Evolutionary conservation across 1,140 invertebrate species (phyloP), one percentile per base, ranked within the genome.

Genomic region (Musca domestica): DNA sequence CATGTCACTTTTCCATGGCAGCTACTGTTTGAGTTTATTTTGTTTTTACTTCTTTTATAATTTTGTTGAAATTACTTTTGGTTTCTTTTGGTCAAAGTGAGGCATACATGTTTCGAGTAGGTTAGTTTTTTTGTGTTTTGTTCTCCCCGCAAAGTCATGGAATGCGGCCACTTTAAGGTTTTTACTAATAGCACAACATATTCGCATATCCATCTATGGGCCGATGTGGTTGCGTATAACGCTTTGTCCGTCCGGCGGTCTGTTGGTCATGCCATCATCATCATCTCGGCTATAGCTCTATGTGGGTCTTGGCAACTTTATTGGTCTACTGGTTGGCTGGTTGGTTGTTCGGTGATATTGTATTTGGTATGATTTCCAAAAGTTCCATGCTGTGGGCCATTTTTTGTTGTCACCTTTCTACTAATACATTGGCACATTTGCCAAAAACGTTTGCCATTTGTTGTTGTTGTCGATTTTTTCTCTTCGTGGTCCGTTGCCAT

Each of bases 91-190:
- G 14, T 4, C 52, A 34, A 34, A 34, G 20, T 19, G n/a, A 51
- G 6, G 48, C 9, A 51, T 51, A 51, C 17, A 20, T 9, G 20
- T 48, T 48, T n/a, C 47, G 47, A 15, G 17, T 17, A 9, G 17
- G 9, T n/a, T 25, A 25, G 17, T 51, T 19, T 41, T 30, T 34
- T 61, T 61, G n/a, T 19, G 17, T 17, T 12, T 12, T 41, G 34
- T 41, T 41, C 34, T 41, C 34, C 12, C 34, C 34, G 12, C 34
- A 41, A 41, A 41, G 34, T 41, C 34, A 41, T 41, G 56, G 56
- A 61, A 61, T 61, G 56, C 56, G 56, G 27, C 56, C 56, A 61
- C 56, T 61, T 61, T 61, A 61, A 61, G 56, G n/a, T 61, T 61
- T 61, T 61, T 61, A 61, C 56, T 61, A 61, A 61, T 61, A 61